These are phyloP conservation scores for Macrotus californicus DNA, from an alignment of 2,113 vertebrate species.

Conservation along the genomic window DNA sequence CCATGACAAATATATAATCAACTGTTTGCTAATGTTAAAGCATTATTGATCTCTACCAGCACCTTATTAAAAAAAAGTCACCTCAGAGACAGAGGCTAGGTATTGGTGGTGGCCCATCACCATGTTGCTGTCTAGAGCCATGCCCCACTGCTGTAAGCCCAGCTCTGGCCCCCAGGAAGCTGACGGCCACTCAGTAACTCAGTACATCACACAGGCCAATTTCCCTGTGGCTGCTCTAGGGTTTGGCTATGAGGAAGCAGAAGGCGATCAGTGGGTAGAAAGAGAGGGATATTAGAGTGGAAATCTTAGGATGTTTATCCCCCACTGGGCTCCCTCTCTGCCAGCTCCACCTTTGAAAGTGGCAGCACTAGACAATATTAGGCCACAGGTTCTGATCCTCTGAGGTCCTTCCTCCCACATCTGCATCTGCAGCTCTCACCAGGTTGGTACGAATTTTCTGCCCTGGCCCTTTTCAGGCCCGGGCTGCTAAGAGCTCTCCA, in stretches of 20 bases:
- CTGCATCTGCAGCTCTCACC: not conserved
- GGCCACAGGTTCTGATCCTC: not conserved
- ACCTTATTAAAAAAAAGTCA: not conserved
- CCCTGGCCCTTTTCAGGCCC: not conserved
- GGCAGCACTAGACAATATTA: not conserved
- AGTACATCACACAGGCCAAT: not conserved
- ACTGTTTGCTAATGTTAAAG: not conserved
- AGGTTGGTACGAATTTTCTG: not conserved
- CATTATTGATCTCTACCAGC: not conserved
- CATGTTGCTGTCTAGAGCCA: not conserved
- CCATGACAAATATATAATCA: not conserved
- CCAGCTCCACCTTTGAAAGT: not conserved
- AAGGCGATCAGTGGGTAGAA: not conserved
- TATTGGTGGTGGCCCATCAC: not conserved
- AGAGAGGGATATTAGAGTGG: not conserved
- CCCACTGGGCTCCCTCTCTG: not conserved
- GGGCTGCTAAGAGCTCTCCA: not conserved
- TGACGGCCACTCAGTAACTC: not conserved
- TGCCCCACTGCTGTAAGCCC: not conserved
- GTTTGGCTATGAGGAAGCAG: not conserved
- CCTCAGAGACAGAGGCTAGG: not conserved
- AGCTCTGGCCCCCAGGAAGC: not conserved
- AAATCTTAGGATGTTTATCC: not conserved
- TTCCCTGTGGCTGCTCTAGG: not conserved
- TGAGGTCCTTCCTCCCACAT: not conserved